Conservation (phyloP, 2,113 vertebrate genomes). For the Nipponia nippon region DNA sequence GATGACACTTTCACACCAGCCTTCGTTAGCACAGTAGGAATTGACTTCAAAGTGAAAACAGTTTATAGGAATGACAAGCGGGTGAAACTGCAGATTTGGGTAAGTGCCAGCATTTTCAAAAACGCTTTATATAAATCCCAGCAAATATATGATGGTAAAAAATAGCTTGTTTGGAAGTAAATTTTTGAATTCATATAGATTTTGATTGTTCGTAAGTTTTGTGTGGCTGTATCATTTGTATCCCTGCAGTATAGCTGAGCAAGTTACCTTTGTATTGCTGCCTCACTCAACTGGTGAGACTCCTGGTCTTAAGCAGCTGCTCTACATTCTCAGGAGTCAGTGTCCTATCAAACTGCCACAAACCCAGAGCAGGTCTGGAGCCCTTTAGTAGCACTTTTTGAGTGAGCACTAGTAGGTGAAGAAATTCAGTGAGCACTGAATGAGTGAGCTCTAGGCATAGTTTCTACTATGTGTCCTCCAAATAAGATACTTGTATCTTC, state of each 20-base stretch:
- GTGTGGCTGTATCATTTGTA: neutral
- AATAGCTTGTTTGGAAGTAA: neutral
- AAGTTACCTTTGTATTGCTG: neutral
- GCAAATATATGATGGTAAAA: neutral
- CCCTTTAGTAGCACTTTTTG: neutral
- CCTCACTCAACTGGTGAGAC: neutral
- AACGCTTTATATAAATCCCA: neutral
- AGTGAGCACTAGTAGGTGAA: neutral
- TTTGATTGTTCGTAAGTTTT: neutral
- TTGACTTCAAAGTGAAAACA: constrained; percentile 99
- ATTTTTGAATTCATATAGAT: neutral
- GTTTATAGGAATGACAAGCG: constrained; percentile 96
- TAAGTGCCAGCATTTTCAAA: constrained; percentile 66
- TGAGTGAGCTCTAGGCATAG: neutral
- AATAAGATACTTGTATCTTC: neutral
- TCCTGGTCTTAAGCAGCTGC: neutral
- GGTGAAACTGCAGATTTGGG: constrained; percentile 98
- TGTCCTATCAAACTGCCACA: neutral
- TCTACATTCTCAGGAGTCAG: neutral
- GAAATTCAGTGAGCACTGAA: neutral
- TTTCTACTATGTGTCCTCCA: neutral
- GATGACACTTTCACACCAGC: constrained; percentile 97
- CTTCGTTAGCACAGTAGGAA: constrained; percentile 97
- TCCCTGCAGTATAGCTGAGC: neutral
- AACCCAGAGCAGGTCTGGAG: neutral